Conservation (phyloP, 2,888 invertebrate genomes). For the Ectemnius lituratus region DNA sequence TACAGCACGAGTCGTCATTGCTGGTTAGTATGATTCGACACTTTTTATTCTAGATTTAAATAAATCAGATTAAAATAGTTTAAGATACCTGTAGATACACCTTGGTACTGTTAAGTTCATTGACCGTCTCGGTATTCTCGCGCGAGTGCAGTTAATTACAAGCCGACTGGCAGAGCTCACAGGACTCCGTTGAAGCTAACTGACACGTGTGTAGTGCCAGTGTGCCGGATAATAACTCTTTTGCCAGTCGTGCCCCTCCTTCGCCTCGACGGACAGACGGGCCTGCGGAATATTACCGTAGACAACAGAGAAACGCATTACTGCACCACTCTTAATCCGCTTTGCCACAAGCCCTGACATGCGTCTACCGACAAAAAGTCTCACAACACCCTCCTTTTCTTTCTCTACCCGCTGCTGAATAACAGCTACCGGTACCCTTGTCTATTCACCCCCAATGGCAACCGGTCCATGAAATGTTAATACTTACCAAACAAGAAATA, state of each 20-base stretch:
- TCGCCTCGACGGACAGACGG: no score
- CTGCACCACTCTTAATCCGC: slow-evolving; percentile 31
- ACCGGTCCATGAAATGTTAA: no score
- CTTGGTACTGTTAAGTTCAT: no score
- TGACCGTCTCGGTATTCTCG: no score
- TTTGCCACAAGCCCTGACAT: slow-evolving; percentile 16
- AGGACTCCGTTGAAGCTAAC: slow-evolving; percentile 8
- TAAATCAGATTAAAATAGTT: background rate
- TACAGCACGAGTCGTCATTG: slow-evolving; percentile 96
- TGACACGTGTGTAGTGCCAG: slow-evolving; percentile 14
- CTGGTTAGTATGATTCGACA: slow-evolving; percentile 80
- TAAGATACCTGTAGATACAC: no score
- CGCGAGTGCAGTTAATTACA: no score
- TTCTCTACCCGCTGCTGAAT: slow-evolving; percentile 17
- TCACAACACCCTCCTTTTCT: slow-evolving; percentile 16
- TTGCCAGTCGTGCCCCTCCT: no score
- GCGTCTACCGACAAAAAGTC: slow-evolving; percentile 29
- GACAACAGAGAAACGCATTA: slow-evolving; percentile 30
- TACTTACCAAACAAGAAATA: no score
- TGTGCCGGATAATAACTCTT: slow-evolving; percentile 21
- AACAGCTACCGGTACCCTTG: background rate
- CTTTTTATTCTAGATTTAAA: background rate
- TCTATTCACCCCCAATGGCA: no score
- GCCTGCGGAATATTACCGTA: slow-evolving; percentile 31
- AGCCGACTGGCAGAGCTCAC: background rate